phyloP scores from a whole-genome alignment of 2,113 vertebrate species.

The Pipra filicauda region DNA sequence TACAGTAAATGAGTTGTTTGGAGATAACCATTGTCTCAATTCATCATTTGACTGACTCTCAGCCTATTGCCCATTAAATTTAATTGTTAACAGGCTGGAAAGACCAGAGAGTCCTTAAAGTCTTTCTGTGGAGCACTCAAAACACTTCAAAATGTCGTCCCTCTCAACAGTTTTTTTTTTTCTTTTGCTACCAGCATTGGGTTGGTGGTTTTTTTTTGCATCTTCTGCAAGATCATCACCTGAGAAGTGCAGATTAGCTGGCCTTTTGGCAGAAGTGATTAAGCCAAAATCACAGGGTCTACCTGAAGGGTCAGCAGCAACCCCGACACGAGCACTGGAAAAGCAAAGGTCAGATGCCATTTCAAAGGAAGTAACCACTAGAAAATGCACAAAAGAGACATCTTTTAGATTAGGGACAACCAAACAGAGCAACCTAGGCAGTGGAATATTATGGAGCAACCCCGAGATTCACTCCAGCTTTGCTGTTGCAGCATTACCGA shows the following conservation, averaged over 20 bases:
- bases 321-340: neutral
- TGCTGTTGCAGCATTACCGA: neutral
- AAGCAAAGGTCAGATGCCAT: neutral
- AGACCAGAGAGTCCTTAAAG: neutral
- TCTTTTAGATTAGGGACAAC: neutral
- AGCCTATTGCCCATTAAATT: neutral
- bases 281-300: neutral
- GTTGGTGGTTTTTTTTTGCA: neutral
- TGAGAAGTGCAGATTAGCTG: neutral
- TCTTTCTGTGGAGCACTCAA: neutral
- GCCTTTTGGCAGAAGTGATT: neutral
- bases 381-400: neutral
- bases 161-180: neutral
- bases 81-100: neutral
- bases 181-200: neutral
- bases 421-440: neutral
- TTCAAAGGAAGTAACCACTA: neutral
- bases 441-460: neutral
- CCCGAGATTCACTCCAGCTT: neutral
- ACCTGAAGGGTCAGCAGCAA: neutral
- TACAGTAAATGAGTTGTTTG: neutral
- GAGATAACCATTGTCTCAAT: neutral
- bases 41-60: neutral
- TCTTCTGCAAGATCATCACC: neutral
- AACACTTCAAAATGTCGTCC: neutral